phyloP scores from a whole-genome alignment of 2,888 invertebrate species.

The Cheilosia urbana region DNA sequence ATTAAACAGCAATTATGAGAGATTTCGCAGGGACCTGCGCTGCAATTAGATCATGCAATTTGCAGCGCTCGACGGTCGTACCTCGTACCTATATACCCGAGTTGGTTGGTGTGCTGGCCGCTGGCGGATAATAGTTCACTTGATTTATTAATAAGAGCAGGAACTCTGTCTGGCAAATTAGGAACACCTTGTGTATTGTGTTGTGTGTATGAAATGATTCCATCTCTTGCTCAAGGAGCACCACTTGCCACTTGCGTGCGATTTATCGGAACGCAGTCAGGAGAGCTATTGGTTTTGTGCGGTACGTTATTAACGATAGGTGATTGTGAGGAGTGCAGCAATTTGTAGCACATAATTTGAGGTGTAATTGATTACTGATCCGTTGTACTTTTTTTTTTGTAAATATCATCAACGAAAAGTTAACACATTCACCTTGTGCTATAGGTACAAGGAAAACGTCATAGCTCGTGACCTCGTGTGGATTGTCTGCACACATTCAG shows the following conservation, averaged over 20 bases:
- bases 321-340: no score
- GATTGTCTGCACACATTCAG: no score
- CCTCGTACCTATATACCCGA: no score
- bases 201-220: slow-evolving; percentile 36
- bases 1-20: slow-evolving; percentile 60
- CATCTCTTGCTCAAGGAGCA: slow-evolving; percentile 3
- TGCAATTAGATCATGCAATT: slow-evolving; percentile 38
- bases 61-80: slow-evolving; percentile 5
- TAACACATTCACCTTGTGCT: no score
- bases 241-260: neutral
- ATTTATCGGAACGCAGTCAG: slow-evolving; percentile 1
- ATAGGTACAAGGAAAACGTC: no score
- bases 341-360: no score
- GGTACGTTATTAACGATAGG: neutral
- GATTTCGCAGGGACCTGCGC: slow-evolving; percentile 32
- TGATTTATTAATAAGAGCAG: slow-evolving; percentile 31
- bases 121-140: slow-evolving; percentile 17
- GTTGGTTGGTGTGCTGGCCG: no score
- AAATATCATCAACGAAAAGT: no score
- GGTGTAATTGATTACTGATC: no score
- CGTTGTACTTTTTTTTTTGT: no score
- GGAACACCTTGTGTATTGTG: slow-evolving; percentile 6
- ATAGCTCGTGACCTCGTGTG: no score
- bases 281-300: neutral
- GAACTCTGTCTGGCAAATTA: slow-evolving; percentile 39